These are phyloP conservation scores for Jordanella pulchra DNA, from an alignment of 2,797 vertebrate species.

Conservation along the genomic window DNA sequence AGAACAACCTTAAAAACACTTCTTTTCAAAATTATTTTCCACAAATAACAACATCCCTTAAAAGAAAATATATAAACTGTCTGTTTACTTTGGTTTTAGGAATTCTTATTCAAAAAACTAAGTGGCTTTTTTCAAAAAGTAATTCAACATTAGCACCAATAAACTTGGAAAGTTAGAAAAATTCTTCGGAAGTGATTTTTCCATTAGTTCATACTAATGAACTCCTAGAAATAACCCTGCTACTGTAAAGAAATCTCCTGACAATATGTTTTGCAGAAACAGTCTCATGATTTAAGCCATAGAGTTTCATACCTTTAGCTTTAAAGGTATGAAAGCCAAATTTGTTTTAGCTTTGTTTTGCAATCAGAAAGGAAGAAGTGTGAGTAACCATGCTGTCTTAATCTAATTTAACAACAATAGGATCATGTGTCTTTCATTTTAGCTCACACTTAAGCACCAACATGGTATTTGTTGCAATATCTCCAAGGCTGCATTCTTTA, in stretches of 20 bases:
- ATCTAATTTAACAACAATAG: no score
- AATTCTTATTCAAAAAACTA: no score
- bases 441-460: slow-evolving; percentile 22
- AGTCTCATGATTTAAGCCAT: background rate
- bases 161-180: background rate
- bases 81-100: no score
- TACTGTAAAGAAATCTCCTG: no score
- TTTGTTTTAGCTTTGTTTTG: background rate
- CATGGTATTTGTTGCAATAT: slow-evolving; percentile 25
- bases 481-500: slow-evolving; percentile 31
- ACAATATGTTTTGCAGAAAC: background rate
- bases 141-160: background rate
- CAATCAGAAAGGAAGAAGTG: background rate
- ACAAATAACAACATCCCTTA: no score
- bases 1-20: background rate
- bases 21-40: no score
- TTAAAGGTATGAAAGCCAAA: background rate
- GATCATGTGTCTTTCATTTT: background rate
- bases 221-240: no score
- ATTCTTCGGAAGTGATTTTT: no score
- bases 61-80: no score
- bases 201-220: no score
- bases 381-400: background rate
- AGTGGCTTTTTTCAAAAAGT: no score
- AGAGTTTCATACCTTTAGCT: no score